Evolutionary conservation across 2,113 vertebrate species (phyloP).

Genomic region (Urocynchramus pylzowi): DNA sequence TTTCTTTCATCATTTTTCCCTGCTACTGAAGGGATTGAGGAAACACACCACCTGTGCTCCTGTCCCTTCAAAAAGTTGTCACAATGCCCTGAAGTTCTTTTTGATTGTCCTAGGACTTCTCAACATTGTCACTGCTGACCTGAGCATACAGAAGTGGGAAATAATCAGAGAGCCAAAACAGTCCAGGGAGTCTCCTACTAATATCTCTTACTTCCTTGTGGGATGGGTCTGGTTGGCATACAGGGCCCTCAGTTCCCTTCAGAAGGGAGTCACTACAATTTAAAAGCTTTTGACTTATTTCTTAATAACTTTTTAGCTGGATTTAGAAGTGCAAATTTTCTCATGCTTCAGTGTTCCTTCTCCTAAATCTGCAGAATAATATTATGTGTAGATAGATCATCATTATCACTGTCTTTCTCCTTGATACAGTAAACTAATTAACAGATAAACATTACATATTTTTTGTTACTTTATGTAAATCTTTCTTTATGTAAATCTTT

Average conservation of each 20-base stretch:
- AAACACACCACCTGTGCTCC: neutral
- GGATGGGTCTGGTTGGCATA: neutral
- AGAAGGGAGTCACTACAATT: neutral
- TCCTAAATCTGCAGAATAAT: neutral
- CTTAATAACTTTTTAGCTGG: neutral
- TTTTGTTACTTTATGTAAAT: neutral
- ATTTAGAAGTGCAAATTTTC: neutral
- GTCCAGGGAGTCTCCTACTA: too few species aligned
- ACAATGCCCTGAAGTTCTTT: neutral
- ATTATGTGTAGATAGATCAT: neutral
- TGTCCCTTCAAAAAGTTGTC: neutral
- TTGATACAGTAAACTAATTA: neutral
- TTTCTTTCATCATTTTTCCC: neutral
- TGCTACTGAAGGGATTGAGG: neutral
- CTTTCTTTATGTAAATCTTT: neutral
- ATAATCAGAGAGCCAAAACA: neutral
- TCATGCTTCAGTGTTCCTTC: neutral
- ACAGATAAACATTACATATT: neutral
- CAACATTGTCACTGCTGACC: neutral
- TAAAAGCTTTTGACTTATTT: neutral
- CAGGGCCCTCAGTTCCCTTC: neutral
- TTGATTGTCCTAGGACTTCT: neutral
- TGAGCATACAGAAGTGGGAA: neutral
- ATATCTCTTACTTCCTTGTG: neutral
- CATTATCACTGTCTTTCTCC: neutral